Conservation (phyloP, 2,888 invertebrate genomes). For the Sisyra terminalis region DNA sequence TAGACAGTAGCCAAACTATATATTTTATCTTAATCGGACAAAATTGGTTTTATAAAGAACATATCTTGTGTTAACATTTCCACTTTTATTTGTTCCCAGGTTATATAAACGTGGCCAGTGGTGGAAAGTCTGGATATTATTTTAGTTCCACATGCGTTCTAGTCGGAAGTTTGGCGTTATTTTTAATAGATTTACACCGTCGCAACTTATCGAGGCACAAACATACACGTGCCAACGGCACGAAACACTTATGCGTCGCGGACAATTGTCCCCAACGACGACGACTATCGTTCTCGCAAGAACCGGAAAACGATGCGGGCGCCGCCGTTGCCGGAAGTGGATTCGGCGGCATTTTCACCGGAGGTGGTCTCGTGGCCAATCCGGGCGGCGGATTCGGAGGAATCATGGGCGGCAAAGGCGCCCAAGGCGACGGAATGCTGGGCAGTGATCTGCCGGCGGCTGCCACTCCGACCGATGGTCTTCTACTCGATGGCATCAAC, state of each 20-base stretch:
- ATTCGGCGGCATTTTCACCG: too few species aligned
- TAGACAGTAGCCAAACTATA: not conserved
- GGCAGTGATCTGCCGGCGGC: constrained; percentile 32
- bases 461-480: constrained; percentile 24
- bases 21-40: not conserved
- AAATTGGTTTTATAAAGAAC: not conserved
- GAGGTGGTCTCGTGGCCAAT: too few species aligned
- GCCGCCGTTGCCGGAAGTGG: constrained; percentile 33
- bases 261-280: constrained; percentile 38
- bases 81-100: constrained; percentile 29
- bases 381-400: too few species aligned
- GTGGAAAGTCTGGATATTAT: constrained; percentile 67
- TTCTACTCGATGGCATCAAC: constrained; percentile 27
- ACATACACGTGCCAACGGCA: constrained; percentile 43
- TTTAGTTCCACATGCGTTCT: constrained; percentile 66
- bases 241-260: constrained; percentile 35
- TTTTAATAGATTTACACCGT: constrained; percentile 65
- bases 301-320: constrained; percentile 37
- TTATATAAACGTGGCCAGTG: constrained; percentile 62
- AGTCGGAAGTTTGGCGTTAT: constrained; percentile 57
- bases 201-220: constrained; percentile 52
- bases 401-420: constrained; percentile 23
- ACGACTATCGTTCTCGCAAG: constrained; percentile 38
- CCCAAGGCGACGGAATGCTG: constrained; percentile 35
- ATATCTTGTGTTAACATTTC: too few species aligned